Evolutionary conservation across 2,888 invertebrate genomes (phyloP).

Genomic region (Andrena haemorrhoa): DNA sequence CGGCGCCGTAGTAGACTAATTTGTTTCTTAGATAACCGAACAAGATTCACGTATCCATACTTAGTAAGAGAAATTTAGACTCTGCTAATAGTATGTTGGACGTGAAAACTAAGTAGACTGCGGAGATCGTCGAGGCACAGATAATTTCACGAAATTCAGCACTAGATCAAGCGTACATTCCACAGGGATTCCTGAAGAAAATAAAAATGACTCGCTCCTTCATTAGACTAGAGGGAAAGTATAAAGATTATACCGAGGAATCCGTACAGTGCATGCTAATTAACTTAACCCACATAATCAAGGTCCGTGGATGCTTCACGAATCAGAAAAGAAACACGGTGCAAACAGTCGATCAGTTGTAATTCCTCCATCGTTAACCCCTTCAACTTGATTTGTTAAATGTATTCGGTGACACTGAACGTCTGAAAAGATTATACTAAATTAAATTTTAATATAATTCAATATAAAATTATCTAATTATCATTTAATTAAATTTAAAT

Average conservation of each 20-base stretch:
- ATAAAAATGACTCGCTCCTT: neutral
- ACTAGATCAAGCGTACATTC: neutral
- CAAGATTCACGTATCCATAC: neutral
- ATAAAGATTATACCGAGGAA: conserved; percentile 2
- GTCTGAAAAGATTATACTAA: too few relatives aligned
- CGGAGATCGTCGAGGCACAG: too few relatives aligned
- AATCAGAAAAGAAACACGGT: conserved; percentile 8
- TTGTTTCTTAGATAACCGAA: conserved; percentile 12
- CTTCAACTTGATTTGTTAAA: too few relatives aligned
- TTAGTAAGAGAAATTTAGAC: too few relatives aligned
- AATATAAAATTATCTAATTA: too few relatives aligned
- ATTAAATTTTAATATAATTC: too few relatives aligned
- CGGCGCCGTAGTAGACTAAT: conserved; percentile 31
- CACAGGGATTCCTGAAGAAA: neutral
- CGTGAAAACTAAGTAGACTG: neutral
- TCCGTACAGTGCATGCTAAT: conserved; percentile 18
- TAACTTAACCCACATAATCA: conserved; percentile 25
- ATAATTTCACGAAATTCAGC: neutral
- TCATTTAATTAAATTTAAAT: too few relatives aligned
- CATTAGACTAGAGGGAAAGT: conserved; percentile 4
- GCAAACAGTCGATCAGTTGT: neutral
- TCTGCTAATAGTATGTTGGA: neutral
- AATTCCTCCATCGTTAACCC: too few relatives aligned
- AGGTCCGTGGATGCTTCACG: conserved; percentile 4
- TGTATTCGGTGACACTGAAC: too few relatives aligned